phyloP scores from a whole-genome alignment of 2,113 vertebrate genomes.

The Prunella himalayana region DNA sequence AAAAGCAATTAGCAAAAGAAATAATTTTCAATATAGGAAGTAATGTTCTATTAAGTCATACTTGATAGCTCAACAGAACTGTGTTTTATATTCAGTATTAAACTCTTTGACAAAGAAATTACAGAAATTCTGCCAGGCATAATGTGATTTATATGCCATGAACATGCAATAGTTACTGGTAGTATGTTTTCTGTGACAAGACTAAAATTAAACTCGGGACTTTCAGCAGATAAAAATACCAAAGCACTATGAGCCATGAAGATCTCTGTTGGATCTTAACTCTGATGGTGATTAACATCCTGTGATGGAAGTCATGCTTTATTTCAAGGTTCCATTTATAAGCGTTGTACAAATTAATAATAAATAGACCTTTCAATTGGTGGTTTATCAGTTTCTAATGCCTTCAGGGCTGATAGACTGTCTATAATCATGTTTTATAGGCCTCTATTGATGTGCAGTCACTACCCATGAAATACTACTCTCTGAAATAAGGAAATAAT shows the following conservation, averaged over 20 bases:
- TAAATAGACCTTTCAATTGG: not conserved
- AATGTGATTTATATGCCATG: conserved; percentile 13
- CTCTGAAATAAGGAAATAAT: not conserved
- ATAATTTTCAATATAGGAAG: conserved; percentile 25
- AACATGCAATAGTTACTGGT: not conserved
- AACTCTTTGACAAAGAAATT: conserved; percentile 16
- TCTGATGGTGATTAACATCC: not conserved
- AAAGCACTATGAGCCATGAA: not conserved
- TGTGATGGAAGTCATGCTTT: not conserved
- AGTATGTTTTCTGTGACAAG: conserved; percentile 9
- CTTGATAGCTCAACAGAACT: not conserved
- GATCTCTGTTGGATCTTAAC: not conserved
- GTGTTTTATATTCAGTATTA: not conserved
- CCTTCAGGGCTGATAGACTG: not conserved
- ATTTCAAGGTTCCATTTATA: not conserved
- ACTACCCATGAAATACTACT: not conserved
- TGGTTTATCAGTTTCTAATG: not conserved
- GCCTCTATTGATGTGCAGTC: not conserved
- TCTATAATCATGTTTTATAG: not conserved
- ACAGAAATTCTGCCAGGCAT: not conserved
- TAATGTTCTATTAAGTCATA: not conserved
- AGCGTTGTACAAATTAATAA: not conserved
- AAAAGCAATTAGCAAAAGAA: conserved; percentile 41
- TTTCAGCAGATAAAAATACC: not conserved
- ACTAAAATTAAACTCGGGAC: not conserved